Base-by-base conservation (phyloP, 2,888 invertebrate genomes). In the Leucophora obtusa region DNA sequence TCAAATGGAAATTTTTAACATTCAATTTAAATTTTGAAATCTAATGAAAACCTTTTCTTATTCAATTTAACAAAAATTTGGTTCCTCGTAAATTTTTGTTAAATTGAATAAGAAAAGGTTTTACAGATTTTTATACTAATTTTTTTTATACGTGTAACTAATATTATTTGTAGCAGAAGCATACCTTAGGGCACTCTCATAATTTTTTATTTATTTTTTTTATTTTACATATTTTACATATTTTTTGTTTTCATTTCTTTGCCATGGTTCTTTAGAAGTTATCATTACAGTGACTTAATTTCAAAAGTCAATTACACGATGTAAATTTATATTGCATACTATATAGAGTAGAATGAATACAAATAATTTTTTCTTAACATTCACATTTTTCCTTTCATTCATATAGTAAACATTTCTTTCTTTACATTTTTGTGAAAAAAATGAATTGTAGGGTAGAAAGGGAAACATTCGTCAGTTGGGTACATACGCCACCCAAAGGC, bases 281-380 rank as follows among this genome's bases (percentile, higher is more conserved):
- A 76, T 76, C 80, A 76, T 80, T 80, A 80, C 72, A 80, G 76
- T 80, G 80, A 76, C 80, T 80, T 80, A 80, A 80, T 80, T 80
- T 80, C 72, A 80, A 80, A 80, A 76, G 80, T 80, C 80, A 80
- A 80, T 80, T 80, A 80, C 72, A 62, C 72, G 68, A 80, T 80
- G 76, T 76, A 80, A 80, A 80, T 76, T 76, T 80, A 59, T 24
- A 50, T 35, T 66, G 50, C 60, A 51, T 68, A 47, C 28, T 47
- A 47, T 47, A 11, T 28, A 28, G 38, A 38, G 38, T 38, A 38
- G 2, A 68, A 78, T 73, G 63, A 63, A 59, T 38, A 59, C 28
- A 33, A 17, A 68, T 66, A 66, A 4, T 28, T 68, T 28, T 51
- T 63, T 10, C 24, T 38, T 28, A 54, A 38, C 15, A 47, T 58